Conservation (phyloP, 1,140 invertebrate species). For the Papilio machaon region DNA sequence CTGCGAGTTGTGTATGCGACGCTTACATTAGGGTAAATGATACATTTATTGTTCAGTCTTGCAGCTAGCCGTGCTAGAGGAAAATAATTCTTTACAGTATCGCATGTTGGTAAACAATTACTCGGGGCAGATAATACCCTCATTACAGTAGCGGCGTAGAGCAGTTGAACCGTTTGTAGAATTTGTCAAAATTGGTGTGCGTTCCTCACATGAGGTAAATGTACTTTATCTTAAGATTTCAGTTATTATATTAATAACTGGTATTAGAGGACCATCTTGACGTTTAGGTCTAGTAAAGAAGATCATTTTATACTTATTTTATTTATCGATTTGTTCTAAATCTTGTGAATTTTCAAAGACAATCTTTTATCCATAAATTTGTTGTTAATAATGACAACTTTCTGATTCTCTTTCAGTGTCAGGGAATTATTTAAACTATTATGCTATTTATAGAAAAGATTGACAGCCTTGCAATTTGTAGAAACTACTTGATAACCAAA, state of each 20-base stretch:
- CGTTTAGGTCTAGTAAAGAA: neutral
- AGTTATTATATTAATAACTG: conserved; percentile 18
- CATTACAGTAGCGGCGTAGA: conserved; percentile 44
- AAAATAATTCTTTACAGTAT: conserved; percentile 12
- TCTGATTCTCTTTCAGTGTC: neutral
- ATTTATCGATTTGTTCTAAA: neutral
- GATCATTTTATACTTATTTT: neutral
- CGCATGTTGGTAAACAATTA: conserved; percentile 56
- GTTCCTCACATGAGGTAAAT: conserved; percentile 40
- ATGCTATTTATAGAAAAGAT: neutral
- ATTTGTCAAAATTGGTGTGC: conserved; percentile 52
- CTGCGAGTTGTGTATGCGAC: neutral
- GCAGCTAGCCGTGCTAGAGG: neutral
- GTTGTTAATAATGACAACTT: no score
- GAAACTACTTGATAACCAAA: neutral
- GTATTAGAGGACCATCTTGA: neutral
- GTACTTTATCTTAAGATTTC: neutral
- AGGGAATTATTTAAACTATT: neutral
- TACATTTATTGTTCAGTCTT: neutral
- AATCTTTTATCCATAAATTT: neutral
- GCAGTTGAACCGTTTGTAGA: conserved; percentile 41
- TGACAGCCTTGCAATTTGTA: neutral
- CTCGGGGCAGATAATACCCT: conserved; percentile 47
- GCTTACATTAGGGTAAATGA: neutral
- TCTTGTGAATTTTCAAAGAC: neutral